Base-by-base conservation (phyloP, 1,140 invertebrate species). In the Hyposmocoma kahamanoa region DNA sequence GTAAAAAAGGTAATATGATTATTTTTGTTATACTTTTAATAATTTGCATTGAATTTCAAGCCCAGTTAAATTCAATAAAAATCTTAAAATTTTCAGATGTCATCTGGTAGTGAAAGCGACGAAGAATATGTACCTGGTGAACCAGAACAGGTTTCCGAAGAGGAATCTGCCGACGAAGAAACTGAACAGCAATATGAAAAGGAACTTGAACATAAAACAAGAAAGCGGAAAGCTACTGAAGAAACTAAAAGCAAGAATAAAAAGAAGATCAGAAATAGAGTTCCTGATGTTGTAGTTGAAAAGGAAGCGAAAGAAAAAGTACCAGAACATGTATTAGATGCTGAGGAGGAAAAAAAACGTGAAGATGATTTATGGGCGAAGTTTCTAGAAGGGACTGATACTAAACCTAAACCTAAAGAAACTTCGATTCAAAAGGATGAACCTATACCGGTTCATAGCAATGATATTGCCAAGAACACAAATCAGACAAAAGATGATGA, bases 331-430 rank as follows among this genome's bases (percentile, higher is more conserved):
- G 56, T 65, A 11, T 78, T 75, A 1, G 87, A 90, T 36, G 81
- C 87, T 42, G 90, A 90, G 63, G 88, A 90, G 39, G 89, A 92
- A 56, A 93, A 93, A 61, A 90, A 92, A 55, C 86, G 87, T 62
- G 90, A 91, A 47, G 92, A 93, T 67, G 89, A 90, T 54, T 70
- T 94, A 1, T 94, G 92, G 92, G 91, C 92, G 6, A 90, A 90
- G 72, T 94, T 94, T 67, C 88, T 93, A 66, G 91, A 90, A 67
- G 91, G 92, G 66, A 91, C 92, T 47, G 89, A 90, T 71, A 86
- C 87, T 53, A 85, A 86, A 70, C 69, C 76, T 15, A 84, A 80
- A 66, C 17, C 82, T 24, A 73, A 72, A 55, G 34, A 48, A 41
- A 56, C 26, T 22, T n/a, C 42, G 1, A n/a, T n/a, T n/a, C n/a